Evolutionary conservation across 2,113 vertebrate genomes (phyloP).

Genomic region (human): GRCh38 chrX:32862501-32863000

Average conservation of each 20-base stretch:
- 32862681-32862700: not conserved
- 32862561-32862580: not conserved
- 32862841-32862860: too few species aligned
- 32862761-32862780: too few species aligned
- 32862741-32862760: not conserved
- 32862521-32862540: not conserved
- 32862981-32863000: too few species aligned
- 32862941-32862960: too few species aligned
- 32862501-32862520: constrained; percentile 1
- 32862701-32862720: not conserved
- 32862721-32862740: not conserved
- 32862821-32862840: too few species aligned
- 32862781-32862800: too few species aligned
- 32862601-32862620: not conserved
- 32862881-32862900: too few species aligned
- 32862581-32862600: not conserved
- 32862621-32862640: not conserved
- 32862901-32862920: too few species aligned
- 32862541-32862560: not conserved
- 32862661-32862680: not conserved
- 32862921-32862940: too few species aligned
- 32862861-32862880: too few species aligned
- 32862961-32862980: too few species aligned
- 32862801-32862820: too few species aligned
- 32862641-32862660: not conserved